phyloP scores from a whole-genome alignment of 2,888 invertebrate species.

The Arctia plantaginis region DNA sequence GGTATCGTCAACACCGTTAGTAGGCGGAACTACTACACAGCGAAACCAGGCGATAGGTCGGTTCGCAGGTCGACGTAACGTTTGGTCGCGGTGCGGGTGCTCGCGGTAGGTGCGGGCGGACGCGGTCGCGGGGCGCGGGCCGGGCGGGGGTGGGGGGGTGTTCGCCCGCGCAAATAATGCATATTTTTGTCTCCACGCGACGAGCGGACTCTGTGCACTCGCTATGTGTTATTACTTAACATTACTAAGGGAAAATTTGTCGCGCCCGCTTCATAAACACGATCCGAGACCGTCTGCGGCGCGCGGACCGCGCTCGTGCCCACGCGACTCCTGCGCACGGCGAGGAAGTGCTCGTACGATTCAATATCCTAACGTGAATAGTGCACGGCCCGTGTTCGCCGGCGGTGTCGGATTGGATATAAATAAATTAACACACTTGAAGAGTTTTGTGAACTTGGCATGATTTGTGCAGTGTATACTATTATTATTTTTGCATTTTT shows the following conservation, averaged over 20 bases:
- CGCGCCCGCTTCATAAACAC: slow-evolving; percentile 70
- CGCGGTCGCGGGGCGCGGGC: neutral
- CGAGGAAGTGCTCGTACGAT: neutral
- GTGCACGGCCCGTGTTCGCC: slow-evolving; percentile 38
- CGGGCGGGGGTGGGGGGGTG: slow-evolving; percentile 37
- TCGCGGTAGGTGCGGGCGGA: neutral
- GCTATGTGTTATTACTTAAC: slow-evolving; percentile 63
- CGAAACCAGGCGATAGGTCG: neutral
- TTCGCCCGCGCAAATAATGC: slow-evolving; percentile 72
- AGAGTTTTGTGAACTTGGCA: slow-evolving; percentile 67
- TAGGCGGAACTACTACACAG: neutral
- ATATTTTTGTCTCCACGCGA: slow-evolving; percentile 79
- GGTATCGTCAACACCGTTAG: neutral
- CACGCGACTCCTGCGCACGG: neutral
- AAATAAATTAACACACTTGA: slow-evolving; percentile 64
- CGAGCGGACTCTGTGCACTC: slow-evolving; percentile 55
- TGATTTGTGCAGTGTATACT: slow-evolving; percentile 65
- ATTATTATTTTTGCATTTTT: slow-evolving; percentile 61
- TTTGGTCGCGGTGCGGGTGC: neutral
- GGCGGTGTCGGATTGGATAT: slow-evolving; percentile 64
- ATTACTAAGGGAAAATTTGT: slow-evolving; percentile 85
- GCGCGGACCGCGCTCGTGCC: neutral
- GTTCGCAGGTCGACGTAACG: too few species aligned
- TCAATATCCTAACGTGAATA: neutral
- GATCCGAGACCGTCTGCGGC: slow-evolving; percentile 67